Percentiles rank a stretch among this genome's conserved stretches.
These are phyloP conservation scores for Nematolebias whitei DNA, from an alignment of 2,113 vertebrate genomes.

Conservation along the genomic window DNA sequence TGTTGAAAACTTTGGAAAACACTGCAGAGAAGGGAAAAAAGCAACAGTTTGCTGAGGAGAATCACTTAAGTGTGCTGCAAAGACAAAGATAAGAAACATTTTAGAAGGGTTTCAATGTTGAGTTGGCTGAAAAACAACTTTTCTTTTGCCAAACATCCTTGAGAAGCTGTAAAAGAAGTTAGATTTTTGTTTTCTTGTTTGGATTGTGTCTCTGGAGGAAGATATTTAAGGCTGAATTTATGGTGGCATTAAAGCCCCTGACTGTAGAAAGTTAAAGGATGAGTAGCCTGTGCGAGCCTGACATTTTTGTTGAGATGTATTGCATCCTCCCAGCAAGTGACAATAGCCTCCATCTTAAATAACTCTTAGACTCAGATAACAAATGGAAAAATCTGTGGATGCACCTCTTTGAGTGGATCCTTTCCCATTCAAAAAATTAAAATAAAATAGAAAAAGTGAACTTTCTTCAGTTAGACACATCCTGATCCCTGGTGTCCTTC, in stretches of 20 bases:
- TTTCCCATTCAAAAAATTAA: neutral
- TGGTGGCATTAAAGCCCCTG: slow-evolving; percentile 16
- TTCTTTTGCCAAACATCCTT: no score
- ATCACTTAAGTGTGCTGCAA: neutral
- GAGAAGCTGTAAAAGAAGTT: no score
- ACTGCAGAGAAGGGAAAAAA: neutral
- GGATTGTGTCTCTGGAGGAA: slow-evolving; percentile 12
- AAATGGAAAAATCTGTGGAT: neutral
- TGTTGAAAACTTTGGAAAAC: neutral
- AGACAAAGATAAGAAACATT: slow-evolving; percentile 16
- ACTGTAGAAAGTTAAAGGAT: slow-evolving; percentile 7
- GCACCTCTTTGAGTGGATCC: neutral
- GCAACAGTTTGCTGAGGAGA: no score
- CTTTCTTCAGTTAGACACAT: neutral
- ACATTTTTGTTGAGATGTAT: slow-evolving; percentile 18
- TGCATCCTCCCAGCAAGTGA: slow-evolving; percentile 3
- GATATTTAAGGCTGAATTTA: slow-evolving; percentile 25
- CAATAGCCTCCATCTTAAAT: slow-evolving; percentile 3
- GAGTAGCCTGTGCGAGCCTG: slow-evolving; percentile 19
- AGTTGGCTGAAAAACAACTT: slow-evolving; percentile 5
- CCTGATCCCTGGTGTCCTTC: slow-evolving; percentile 26
- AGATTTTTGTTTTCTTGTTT: slow-evolving; percentile 6
- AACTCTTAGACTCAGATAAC: neutral
- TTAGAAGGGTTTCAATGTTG: slow-evolving; percentile 13
- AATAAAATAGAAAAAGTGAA: neutral